phyloP scores from a whole-genome alignment of 2,888 invertebrate genomes.

The Busseola fusca region DNA sequence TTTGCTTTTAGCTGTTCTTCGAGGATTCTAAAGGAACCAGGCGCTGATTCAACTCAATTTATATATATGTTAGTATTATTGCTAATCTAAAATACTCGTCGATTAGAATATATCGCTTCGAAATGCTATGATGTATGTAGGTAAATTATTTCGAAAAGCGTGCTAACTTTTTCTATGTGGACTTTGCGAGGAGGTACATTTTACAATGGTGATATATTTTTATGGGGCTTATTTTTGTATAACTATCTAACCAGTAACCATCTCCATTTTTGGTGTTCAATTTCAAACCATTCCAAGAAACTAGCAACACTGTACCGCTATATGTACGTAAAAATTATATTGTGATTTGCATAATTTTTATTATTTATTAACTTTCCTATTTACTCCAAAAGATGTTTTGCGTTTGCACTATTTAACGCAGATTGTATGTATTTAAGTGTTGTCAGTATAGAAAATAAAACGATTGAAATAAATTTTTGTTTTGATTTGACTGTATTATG shows the following conservation, averaged over 20 bases:
- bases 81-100: constrained; percentile 32
- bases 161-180: constrained; percentile 3
- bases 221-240: constrained; percentile 64
- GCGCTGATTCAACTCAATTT: constrained; percentile 42
- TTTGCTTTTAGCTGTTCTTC: constrained; percentile 75
- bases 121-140: constrained; percentile 1
- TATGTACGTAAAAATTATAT: constrained; percentile 52
- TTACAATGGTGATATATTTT: constrained; percentile 32
- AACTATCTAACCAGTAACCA: constrained; percentile 61
- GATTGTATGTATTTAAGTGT: constrained; percentile 52
- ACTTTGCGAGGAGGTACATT: constrained; percentile 21
- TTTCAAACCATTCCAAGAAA: constrained; percentile 78
- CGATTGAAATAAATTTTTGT: constrained; percentile 40
- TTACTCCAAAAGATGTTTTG: constrained; percentile 48
- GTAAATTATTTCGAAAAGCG: not conserved
- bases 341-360: constrained; percentile 63
- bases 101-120: constrained; percentile 26
- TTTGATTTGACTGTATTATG: constrained; percentile 13
- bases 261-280: constrained; percentile 68
- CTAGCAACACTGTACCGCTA: constrained; percentile 55
- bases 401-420: constrained; percentile 50
- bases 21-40: constrained; percentile 70
- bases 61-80: constrained; percentile 36
- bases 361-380: constrained; percentile 53
- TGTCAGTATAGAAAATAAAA: constrained; percentile 61